Percentiles rank a stretch among this genome's conserved stretches.
These are phyloP conservation scores for Eubasilissa regina DNA, from an alignment of 1,140 invertebrate genomes.

Conservation along the genomic window DNA sequence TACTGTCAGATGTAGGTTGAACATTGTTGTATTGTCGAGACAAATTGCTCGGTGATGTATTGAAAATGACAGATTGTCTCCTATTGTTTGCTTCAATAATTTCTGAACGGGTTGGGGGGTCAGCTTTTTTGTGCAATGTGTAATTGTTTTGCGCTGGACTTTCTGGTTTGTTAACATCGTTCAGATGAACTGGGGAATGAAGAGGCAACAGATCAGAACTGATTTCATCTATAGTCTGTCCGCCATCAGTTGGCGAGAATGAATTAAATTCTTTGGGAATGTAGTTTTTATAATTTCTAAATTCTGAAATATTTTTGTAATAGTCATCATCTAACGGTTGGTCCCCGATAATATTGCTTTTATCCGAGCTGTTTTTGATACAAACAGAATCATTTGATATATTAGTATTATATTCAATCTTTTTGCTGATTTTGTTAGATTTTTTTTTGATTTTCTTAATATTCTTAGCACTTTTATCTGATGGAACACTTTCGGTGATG, in stretches of 20 bases:
- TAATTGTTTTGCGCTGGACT: too few species aligned
- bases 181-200: neutral
- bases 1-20: too few species aligned
- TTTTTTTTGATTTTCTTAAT: neutral
- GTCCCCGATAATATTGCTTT: neutral
- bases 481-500: neutral
- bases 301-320: constrained; percentile 33
- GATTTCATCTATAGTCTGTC: neutral
- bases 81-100: constrained; percentile 49
- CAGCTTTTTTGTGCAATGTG: neutral
- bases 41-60: neutral
- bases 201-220: neutral
- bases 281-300: constrained; percentile 31
- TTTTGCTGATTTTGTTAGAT: neutral
- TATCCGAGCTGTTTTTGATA: neutral
- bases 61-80: constrained; percentile 50
- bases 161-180: neutral
- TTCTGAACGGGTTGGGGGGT: constrained; percentile 19
- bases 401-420: neutral
- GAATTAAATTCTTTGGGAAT: constrained; percentile 38
- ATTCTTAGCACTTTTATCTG: neutral
- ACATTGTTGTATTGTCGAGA: too few species aligned
- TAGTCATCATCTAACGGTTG: constrained; percentile 8
- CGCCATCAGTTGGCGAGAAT: neutral
- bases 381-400: neutral